Conservation (phyloP, 2,888 invertebrate genomes). For the Tachina fera region DNA sequence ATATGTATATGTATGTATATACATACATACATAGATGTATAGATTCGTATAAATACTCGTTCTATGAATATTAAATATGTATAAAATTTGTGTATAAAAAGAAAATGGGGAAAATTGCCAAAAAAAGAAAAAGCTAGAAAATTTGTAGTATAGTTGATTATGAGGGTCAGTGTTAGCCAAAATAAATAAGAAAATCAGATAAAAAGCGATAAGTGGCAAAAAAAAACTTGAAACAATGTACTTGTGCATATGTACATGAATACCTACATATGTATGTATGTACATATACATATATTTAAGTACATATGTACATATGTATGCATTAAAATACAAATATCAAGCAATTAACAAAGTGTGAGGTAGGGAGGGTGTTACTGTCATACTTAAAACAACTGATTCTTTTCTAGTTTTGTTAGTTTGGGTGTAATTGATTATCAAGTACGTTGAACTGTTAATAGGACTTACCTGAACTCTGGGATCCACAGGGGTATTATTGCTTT, state of each 20-base stretch:
- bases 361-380: background rate
- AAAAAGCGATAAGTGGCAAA: constrained; percentile 8
- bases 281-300: background rate
- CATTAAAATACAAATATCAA: background rate
- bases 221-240: background rate
- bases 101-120: constrained; percentile 3
- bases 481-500: constrained; percentile 86
- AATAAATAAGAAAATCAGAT: constrained; percentile 30
- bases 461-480: constrained; percentile 92
- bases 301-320: background rate
- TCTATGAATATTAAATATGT: constrained; percentile 9
- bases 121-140: background rate
- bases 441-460: constrained; percentile 24
- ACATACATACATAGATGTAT: no score
- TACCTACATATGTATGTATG: background rate
- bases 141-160: constrained; percentile 11
- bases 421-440: background rate
- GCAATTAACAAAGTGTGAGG: constrained; percentile 33
- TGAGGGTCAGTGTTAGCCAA: constrained; percentile 59
- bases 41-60: background rate
- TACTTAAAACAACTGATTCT: background rate
- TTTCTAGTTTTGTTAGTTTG: background rate
- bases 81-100: constrained; percentile 7
- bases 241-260: background rate
- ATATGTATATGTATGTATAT: background rate